A percentile compares a stretch with the other conserved stretches of the same genome.
phyloP scores from a whole-genome alignment of 2,888 invertebrate genomes.

The Endotricha flammealis region DNA sequence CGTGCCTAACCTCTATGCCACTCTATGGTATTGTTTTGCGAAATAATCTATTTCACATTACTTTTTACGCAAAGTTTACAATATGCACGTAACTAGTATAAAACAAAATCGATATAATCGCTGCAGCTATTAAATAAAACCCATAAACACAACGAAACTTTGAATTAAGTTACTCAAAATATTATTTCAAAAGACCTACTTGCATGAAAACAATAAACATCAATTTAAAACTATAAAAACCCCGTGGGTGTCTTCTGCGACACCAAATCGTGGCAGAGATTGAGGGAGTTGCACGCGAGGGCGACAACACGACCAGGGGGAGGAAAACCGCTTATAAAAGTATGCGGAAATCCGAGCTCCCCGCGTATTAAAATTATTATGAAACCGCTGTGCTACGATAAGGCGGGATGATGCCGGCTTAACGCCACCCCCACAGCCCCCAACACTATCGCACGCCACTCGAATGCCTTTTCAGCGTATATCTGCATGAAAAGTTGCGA shows the following conservation, averaged over 20 bases:
- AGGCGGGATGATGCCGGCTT: constrained; percentile 67
- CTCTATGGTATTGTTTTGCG: too few species aligned
- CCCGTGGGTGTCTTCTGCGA: constrained; percentile 55
- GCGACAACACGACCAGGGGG: constrained; percentile 49
- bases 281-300: constrained; percentile 55
- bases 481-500: constrained; percentile 60
- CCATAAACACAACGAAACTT: too few species aligned
- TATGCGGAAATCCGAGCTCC: constrained; percentile 50
- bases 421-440: constrained; percentile 43
- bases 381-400: constrained; percentile 62
- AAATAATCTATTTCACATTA: too few species aligned
- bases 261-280: constrained; percentile 39
- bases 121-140: too few species aligned
- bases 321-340: constrained; percentile 58
- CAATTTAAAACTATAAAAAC: constrained; percentile 50
- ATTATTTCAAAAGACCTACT: too few species aligned
- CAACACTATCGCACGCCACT: constrained; percentile 58
- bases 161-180: too few species aligned
- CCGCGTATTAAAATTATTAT: constrained; percentile 75
- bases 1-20: too few species aligned
- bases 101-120: too few species aligned
- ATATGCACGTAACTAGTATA: too few species aligned
- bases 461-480: constrained; percentile 61
- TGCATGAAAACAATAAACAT: constrained; percentile 32
- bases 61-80: not conserved